Evolutionary conservation across 2,888 invertebrate genomes (phyloP).

Genomic region (Drosophila subquinaria): DNA sequence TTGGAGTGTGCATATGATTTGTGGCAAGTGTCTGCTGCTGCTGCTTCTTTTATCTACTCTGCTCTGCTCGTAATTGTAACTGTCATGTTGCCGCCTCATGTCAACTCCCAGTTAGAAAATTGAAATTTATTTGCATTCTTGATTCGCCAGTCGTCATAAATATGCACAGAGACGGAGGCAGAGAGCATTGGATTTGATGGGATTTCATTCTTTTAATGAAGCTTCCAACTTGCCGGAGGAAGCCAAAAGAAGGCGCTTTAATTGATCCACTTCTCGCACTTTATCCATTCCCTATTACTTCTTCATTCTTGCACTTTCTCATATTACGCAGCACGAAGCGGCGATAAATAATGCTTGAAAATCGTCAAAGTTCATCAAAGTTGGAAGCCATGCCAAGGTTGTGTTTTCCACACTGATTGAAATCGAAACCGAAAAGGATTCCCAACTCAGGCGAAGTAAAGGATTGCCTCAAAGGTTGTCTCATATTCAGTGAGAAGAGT

Average conservation of each 20-base stretch:
- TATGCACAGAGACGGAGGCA: conserved; percentile 56
- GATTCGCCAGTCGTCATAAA: conserved; percentile 75
- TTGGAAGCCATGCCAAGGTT: conserved; percentile 56
- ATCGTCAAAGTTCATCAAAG: conserved; percentile 63
- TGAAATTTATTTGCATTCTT: conserved; percentile 83
- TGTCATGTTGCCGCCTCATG: conserved; percentile 77
- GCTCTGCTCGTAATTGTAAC: conserved; percentile 65
- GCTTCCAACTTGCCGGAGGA: conserved; percentile 32
- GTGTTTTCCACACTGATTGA: conserved; percentile 64
- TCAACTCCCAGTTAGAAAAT: conserved; percentile 69
- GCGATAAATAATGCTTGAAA: conserved; percentile 55
- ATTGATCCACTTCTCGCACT: conserved; percentile 51
- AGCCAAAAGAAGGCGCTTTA: conserved; percentile 68
- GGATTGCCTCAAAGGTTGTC: conserved; percentile 41
- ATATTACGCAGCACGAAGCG: conserved; percentile 26
- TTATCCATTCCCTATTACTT: not conserved
- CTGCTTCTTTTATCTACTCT: conserved; percentile 24
- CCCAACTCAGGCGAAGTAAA: conserved; percentile 28
- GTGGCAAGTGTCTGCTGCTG: conserved; percentile 52
- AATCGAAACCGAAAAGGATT: conserved; percentile 74
- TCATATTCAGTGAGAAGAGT: conserved; percentile 17
- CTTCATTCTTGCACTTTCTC: conserved; percentile 19
- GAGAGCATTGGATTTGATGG: conserved; percentile 35
- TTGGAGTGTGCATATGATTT: conserved; percentile 59
- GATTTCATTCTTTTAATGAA: conserved; percentile 35